Conservation (phyloP, 2,797 vertebrate genomes). For the Myotis planiceps region DNA sequence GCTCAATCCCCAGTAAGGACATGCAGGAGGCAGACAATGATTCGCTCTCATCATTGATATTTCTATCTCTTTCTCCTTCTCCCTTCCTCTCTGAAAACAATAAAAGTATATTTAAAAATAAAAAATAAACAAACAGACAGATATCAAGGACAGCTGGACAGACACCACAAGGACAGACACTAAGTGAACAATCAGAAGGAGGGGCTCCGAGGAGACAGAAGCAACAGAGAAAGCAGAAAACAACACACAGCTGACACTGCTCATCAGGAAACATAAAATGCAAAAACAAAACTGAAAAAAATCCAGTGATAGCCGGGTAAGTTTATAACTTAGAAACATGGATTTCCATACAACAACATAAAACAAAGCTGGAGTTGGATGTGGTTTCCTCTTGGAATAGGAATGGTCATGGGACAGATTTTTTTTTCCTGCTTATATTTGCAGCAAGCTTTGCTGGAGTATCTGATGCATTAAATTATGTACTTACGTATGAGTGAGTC, state of each 20-base stretch:
- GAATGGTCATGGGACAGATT: fast-evolving
- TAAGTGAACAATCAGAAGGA: background rate
- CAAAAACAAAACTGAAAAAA: background rate
- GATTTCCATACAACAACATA: background rate
- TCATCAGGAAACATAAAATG: background rate
- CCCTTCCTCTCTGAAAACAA: no score
- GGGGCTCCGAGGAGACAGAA: background rate
- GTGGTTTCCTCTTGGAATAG: background rate
- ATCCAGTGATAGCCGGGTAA: background rate
- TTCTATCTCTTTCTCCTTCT: no score
- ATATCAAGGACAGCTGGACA: background rate
- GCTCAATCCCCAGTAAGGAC: no score
- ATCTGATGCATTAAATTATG: background rate
- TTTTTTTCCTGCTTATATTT: background rate
- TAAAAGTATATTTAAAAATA: no score
- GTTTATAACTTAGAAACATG: background rate
- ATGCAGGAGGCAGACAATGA: no score
- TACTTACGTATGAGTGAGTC: background rate
- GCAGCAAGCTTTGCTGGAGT: background rate
- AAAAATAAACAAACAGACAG: background rate
- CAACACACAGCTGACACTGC: fast-evolving
- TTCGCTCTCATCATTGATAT: no score
- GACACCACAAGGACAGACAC: background rate
- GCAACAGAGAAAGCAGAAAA: background rate
- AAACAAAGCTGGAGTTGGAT: background rate